Base-by-base conservation (phyloP, 2,888 invertebrate genomes). In the Stratiomys singularior region DNA sequence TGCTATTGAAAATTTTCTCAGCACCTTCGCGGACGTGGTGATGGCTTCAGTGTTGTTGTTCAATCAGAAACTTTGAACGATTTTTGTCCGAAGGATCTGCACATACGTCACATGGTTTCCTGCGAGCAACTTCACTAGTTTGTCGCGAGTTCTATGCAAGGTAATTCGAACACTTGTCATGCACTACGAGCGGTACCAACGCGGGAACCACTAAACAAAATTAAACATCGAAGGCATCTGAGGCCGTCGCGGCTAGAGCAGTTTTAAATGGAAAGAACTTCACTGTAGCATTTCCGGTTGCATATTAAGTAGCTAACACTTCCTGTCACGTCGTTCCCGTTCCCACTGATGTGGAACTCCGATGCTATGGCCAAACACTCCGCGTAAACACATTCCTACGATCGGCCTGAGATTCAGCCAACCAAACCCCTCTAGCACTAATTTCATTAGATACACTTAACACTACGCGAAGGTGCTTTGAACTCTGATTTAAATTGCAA, bases 261-360 rank as follows among this genome's bases (percentile, higher is more conserved):
- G 60, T 60, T 60, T 11, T 13, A 18, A 25, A 23, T 13, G 52
- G 52, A 18, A 52, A 18, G 18, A 37, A 18, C 66, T 66, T 37
- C 7, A 66, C 66, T 66, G 30, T 21, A 37, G 13, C 71, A 30
- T 72, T 23, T 72, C 71, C 74, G 60, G 18, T 37, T 60, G 69
- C 69, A 60, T 37, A 37, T 58, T 37, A 60, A 25, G 21, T n/a
- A 37, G 52, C 18, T 13, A 21, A 11, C 58, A 74, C 23, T 74
- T 74, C 74, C 74, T 58, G 74, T 69, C 69, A 69, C 69, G 69
- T 58, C 58, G 72, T 7, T 30, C 23, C 5, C n/a, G 13, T 25
- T 44, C 11, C 27, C 74, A 60, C 58, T 74, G 74, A 58, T 4
- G 74, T 37, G 74, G 60, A 60, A 74, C 74, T 23, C 23, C 58